Base-by-base conservation (phyloP, 2,113 vertebrate genomes). In the Ivindomyrus marchei region DNA sequence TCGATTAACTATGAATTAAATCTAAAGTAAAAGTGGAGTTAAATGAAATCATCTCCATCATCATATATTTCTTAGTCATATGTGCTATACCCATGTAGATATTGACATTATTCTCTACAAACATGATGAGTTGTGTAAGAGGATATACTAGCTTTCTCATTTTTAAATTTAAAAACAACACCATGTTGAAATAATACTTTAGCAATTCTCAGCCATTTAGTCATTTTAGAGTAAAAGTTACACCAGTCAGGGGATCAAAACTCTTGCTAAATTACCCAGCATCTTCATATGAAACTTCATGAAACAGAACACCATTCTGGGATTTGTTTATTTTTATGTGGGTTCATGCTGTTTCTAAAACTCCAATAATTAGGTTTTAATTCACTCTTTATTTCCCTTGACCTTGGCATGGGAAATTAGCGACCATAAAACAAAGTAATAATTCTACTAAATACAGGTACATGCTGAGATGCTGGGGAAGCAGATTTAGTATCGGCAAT, bases 311-410 rank as follows among this genome's bases (percentile, higher is more conserved):
- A 56, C 85, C 70, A 90, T 39, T 90, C 70, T 83, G 90, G 86
- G 90, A 88, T 80, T 77, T 88, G 85, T 66, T 90, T 88, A 47
- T 86, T 91, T 80, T 91, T 91, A 89, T 89, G 88, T 91, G 88
- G 88, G 83, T 53, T 90, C 90, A 90, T 89, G 90, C 90, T 90
- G 90, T 89, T 85, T 90, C 74, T 70, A 70, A 90, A 89, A 89
- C 88, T 66, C 77, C 70, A 85, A 90, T 86, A 90, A 85, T 90
- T 90, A 89, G 52, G 56, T 89, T 90, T 90, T 90, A 90, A 90
- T 91, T 87, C 83, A 86, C 52, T 86, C 88, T 89, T 91, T 91
- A 91, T 91, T 91, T 89, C 90, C 90, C 88, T 91, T 91, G 90
- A 91, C 88, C 88, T 89, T 89, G 77, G 83, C 88, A 89, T 70